A percentile compares a stretch with the other conserved stretches of the same genome.
phyloP scores from a whole-genome alignment of 2,797 vertebrate genomes.

The Peromyscus attwateri region DNA sequence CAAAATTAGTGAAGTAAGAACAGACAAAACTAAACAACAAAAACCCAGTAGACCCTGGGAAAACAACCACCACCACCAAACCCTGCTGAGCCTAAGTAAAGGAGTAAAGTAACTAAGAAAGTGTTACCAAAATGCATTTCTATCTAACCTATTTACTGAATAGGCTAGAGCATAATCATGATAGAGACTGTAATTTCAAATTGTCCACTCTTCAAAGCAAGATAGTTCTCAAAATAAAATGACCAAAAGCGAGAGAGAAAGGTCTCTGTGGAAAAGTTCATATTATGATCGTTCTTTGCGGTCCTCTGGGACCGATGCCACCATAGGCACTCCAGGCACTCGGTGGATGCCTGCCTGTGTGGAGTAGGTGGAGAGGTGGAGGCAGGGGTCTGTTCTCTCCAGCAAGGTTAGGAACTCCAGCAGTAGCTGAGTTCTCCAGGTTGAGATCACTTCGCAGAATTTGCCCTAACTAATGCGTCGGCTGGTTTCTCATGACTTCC shows the following conservation, averaged over 20 bases:
- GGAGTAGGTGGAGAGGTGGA: slow-evolving; percentile 72
- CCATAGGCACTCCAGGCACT: background rate
- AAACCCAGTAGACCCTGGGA: background rate
- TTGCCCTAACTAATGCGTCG: slow-evolving; percentile 84
- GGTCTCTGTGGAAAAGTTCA: background rate
- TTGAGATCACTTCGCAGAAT: slow-evolving; percentile 82
- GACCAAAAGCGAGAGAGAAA: background rate
- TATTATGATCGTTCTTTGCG: slow-evolving; percentile 16
- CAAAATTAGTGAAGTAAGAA: background rate
- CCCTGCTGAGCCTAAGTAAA: background rate
- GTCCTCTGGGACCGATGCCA: background rate
- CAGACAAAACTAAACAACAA: slow-evolving; percentile 42
- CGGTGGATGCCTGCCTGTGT: background rate
- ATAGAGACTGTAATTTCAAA: background rate
- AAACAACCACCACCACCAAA: slow-evolving; percentile 20
- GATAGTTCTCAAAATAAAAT: background rate
- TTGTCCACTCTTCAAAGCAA: background rate
- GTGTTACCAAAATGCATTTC: slow-evolving; percentile 33
- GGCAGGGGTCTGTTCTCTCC: slow-evolving; percentile 71
- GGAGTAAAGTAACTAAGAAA: background rate
- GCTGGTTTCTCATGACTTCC: slow-evolving; percentile 85
- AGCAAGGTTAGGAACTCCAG: slow-evolving; percentile 76
- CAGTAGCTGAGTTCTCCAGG: slow-evolving; percentile 75
- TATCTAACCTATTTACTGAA: background rate
- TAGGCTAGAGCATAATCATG: background rate